phyloP scores from a whole-genome alignment of 2,888 invertebrate genomes.

The Eurytoma adleriae region DNA sequence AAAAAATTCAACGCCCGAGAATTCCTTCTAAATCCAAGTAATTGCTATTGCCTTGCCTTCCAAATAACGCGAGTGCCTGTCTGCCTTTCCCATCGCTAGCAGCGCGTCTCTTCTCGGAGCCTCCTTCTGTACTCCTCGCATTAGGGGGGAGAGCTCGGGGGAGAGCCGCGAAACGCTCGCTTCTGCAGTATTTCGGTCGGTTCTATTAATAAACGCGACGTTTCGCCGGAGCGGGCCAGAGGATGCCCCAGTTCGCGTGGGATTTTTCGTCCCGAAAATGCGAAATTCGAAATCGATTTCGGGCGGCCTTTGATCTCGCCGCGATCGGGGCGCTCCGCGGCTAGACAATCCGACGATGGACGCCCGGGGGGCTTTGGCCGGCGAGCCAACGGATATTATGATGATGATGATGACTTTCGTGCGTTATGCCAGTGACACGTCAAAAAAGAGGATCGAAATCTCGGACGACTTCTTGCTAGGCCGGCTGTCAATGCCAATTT shows the following conservation, averaged over 20 bases:
- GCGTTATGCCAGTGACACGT: too few relatives aligned
- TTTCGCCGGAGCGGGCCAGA: not conserved
- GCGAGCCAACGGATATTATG: too few relatives aligned
- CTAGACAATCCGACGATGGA: not conserved
- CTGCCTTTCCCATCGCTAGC: not conserved
- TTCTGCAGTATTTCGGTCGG: conserved; percentile 10
- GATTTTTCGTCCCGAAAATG: conserved; percentile 3
- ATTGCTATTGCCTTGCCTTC: conserved; percentile 30
- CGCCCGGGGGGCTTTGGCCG: not conserved
- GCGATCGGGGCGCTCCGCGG: not conserved
- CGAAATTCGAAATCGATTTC: conserved; percentile 43
- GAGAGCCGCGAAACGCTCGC: not conserved
- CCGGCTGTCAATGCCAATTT: conserved; percentile 49
- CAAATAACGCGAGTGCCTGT: not conserved
- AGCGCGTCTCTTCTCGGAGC: not conserved
- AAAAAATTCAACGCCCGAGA: too few relatives aligned
- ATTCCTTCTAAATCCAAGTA: conserved; percentile 2
- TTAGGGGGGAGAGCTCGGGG: not conserved
- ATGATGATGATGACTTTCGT: too few relatives aligned
- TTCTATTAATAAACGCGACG: conserved; percentile 33
- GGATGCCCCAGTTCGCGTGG: not conserved
- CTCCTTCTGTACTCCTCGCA: not conserved
- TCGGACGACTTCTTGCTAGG: conserved; percentile 9
- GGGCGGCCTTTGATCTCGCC: conserved; percentile 35
- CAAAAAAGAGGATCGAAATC: not conserved